A percentile compares a stretch with the other conserved stretches of the same genome.
phyloP scores from a whole-genome alignment of 2,797 vertebrate genomes.

The Gastrophryne carolinensis region DNA sequence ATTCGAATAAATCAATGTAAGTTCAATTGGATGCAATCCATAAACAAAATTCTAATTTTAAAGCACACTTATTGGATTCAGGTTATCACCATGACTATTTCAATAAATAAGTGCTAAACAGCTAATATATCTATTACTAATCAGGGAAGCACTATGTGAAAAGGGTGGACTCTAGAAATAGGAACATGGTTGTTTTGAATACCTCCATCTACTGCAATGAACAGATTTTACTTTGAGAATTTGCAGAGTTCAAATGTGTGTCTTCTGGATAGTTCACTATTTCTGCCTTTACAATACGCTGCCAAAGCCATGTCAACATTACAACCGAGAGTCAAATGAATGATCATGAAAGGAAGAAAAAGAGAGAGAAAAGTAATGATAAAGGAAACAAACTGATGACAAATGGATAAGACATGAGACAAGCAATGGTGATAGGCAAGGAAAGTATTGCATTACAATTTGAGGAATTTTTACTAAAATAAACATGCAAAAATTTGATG shows the following conservation, averaged over 20 bases:
- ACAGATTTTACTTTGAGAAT: slow-evolving; percentile 89
- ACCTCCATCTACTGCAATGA: slow-evolving; percentile 84
- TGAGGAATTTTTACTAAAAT: no score
- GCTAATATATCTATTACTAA: no score
- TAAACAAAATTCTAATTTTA: no score
- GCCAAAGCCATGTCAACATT: slow-evolving; percentile 63
- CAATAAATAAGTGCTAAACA: no score
- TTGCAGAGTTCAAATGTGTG: slow-evolving; percentile 72
- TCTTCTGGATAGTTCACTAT: slow-evolving; percentile 93
- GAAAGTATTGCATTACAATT: no score
- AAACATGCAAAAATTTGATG: no score
- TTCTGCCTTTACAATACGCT: slow-evolving; percentile 92
- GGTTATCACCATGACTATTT: no score
- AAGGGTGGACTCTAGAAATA: slow-evolving; percentile 44
- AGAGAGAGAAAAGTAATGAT: slow-evolving; percentile 26
- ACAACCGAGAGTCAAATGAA: slow-evolving; percentile 58
- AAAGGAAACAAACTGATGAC: neutral
- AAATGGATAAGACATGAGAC: neutral
- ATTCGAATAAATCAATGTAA: no score
- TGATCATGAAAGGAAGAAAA: slow-evolving; percentile 23
- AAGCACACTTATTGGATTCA: no score
- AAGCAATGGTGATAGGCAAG: neutral
- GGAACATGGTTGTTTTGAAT: slow-evolving; percentile 47
- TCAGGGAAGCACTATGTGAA: slow-evolving; percentile 9
- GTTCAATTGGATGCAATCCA: no score